Evolutionary conservation across 2,113 vertebrate genomes (phyloP).

Genomic region (Cinclus mexicanus): DNA sequence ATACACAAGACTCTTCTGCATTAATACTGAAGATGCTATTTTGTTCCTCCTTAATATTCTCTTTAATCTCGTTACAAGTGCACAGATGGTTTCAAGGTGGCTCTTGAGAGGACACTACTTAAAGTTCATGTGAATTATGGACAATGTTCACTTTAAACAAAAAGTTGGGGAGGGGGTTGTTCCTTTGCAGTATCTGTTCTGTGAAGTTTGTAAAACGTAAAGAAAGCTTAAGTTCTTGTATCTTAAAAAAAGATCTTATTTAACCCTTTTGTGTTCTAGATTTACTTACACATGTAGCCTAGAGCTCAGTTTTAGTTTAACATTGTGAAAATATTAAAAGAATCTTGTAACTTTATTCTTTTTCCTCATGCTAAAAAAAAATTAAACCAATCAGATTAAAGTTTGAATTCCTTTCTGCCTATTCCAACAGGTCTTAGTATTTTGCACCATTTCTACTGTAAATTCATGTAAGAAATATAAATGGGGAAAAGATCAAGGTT

Average conservation of each 20-base stretch:
- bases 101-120: slow-evolving; percentile 67
- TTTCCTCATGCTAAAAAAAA: slow-evolving; percentile 89
- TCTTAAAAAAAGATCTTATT: slow-evolving; percentile 93
- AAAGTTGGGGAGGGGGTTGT: slow-evolving; percentile 70
- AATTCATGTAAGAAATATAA: not conserved
- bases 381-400: slow-evolving; percentile 93
- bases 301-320: slow-evolving; percentile 92
- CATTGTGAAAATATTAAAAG: slow-evolving; percentile 87
- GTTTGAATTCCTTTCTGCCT: slow-evolving; percentile 72
- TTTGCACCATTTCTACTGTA: slow-evolving; percentile 42
- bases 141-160: slow-evolving; percentile 68
- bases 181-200: slow-evolving; percentile 84
- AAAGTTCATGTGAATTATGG: slow-evolving; percentile 57
- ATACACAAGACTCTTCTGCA: slow-evolving; percentile 32
- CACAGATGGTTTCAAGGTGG: slow-evolving; percentile 53
- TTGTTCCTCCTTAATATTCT: slow-evolving; percentile 49
- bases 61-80: slow-evolving; percentile 59
- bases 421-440: slow-evolving; percentile 52
- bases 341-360: slow-evolving; percentile 89
- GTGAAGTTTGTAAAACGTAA: slow-evolving; percentile 85
- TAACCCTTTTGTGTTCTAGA: slow-evolving; percentile 94
- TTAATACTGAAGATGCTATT: slow-evolving; percentile 70
- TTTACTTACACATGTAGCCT: slow-evolving; percentile 93
- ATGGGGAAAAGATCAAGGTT: not conserved
- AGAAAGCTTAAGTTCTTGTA: slow-evolving; percentile 89